Conservation (phyloP, 64 coral and sea anemone genomes). For the Astreopora myriophthalma region DNA sequence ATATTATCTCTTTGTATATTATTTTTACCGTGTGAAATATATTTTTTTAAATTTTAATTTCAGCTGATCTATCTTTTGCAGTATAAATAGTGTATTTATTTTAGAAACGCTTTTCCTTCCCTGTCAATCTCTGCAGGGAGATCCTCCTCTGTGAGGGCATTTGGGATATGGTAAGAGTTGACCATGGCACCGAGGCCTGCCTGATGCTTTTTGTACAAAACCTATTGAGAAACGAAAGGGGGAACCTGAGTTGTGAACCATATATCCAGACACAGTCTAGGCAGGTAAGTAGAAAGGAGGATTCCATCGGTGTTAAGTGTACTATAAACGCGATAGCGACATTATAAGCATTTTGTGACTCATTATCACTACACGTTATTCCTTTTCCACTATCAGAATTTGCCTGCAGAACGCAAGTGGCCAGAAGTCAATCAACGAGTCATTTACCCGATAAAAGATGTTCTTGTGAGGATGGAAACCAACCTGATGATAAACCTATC, state of each 20-base stretch:
- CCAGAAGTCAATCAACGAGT: slow-evolving; percentile 80
- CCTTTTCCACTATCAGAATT: slow-evolving; percentile 44
- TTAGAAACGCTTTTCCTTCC: background rate
- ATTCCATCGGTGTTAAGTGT: background rate
- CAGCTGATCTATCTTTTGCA: background rate
- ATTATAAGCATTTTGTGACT: background rate
- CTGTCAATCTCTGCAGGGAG: slow-evolving; percentile 27
- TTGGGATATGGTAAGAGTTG: too few species aligned
- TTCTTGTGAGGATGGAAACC: slow-evolving; percentile 64
- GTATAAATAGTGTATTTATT: background rate
- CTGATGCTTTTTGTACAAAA: slow-evolving; percentile 77
- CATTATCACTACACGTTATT: background rate
- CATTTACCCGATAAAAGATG: slow-evolving; percentile 73
- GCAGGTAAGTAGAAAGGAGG: slow-evolving; percentile 37
- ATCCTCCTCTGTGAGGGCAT: slow-evolving; percentile 68
- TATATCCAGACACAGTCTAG: slow-evolving; percentile 75
- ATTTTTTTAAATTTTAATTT: background rate
- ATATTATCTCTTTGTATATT: background rate
- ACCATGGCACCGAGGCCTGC: slow-evolving; percentile 68
- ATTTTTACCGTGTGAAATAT: background rate
- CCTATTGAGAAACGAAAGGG: slow-evolving; percentile 61
- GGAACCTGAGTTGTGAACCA: slow-evolving; percentile 55
- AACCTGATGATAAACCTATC: slow-evolving; percentile 36
- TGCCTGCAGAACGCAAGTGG: slow-evolving; percentile 82
- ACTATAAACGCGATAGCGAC: background rate